A percentile compares a stretch with the other conserved stretches of the same genome.
Evolutionary conservation across 2,888 invertebrate genomes (phyloP).

Genomic region (Drosophila sordidula): DNA sequence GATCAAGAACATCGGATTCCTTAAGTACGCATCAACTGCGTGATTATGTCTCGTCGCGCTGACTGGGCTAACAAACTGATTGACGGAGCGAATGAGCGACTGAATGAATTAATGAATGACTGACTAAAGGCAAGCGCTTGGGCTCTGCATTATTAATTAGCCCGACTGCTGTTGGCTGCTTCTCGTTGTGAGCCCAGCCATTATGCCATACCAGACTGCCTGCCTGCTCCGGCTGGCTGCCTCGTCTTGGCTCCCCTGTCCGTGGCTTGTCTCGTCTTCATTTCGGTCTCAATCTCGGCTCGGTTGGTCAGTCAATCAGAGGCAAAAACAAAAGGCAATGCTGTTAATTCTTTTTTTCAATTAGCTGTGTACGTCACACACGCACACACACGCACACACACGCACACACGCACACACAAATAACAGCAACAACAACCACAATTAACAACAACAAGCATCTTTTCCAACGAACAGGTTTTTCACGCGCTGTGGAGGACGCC

Average conservation of each 20-base stretch:
- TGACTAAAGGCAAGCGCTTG: constrained; percentile 48
- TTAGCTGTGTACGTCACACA: constrained; percentile 57
- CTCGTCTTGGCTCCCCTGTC: not conserved
- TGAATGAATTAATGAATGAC: constrained; percentile 45
- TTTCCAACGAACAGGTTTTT: constrained; percentile 74
- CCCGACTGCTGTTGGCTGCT: constrained; percentile 43
- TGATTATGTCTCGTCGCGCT: constrained; percentile 37
- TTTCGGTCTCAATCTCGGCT: constrained; percentile 53
- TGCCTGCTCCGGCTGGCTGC: constrained; percentile 55
- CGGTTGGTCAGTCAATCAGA: constrained; percentile 75
- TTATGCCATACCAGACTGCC: constrained; percentile 80
- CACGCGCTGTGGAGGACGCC: constrained; percentile 60
- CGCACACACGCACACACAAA: constrained; percentile 20
- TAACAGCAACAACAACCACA: constrained; percentile 36
- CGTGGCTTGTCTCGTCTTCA: constrained; percentile 22
- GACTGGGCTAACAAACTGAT: constrained; percentile 15
- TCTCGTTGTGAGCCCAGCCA: constrained; percentile 70
- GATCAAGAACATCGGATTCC: constrained; percentile 32
- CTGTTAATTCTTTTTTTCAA: constrained; percentile 76
- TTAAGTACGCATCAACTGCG: constrained; percentile 15
- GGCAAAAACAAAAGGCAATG: constrained; percentile 70
- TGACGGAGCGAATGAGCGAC: constrained; percentile 28
- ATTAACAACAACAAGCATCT: constrained; percentile 53
- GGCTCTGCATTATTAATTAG: constrained; percentile 78
- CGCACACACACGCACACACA: constrained; percentile 7